Conservation (phyloP, 2,888 invertebrate species). For the Blera fallax region DNA sequence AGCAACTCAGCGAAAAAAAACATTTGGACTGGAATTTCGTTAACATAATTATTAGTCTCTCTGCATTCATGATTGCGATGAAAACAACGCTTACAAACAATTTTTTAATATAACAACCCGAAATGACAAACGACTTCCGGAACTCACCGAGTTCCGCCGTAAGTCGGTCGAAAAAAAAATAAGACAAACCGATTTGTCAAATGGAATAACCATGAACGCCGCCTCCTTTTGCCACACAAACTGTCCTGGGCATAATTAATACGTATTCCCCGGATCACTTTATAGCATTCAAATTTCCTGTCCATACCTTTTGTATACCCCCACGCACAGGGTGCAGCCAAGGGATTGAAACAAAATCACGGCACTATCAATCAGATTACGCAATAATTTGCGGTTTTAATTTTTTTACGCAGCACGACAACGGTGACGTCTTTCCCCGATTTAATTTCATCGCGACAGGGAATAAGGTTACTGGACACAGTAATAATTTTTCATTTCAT, state of each 20-base stretch:
- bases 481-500: slow-evolving; percentile 58
- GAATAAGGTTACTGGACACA: slow-evolving; percentile 45
- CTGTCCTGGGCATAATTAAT: slow-evolving; percentile 44
- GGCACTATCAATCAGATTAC: slow-evolving; percentile 63
- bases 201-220: slow-evolving; percentile 16
- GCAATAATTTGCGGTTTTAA: slow-evolving; percentile 61
- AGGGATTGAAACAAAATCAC: slow-evolving; percentile 41
- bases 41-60: slow-evolving; percentile 5
- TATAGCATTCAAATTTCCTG: slow-evolving; percentile 23
- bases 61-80: slow-evolving; percentile 5
- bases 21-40: neutral
- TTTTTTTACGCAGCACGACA: slow-evolving; percentile 51
- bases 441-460: slow-evolving; percentile 52
- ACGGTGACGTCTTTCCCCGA: slow-evolving; percentile 26
- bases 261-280: slow-evolving; percentile 31
- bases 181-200: slow-evolving; percentile 52
- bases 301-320: neutral
- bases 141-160: slow-evolving; percentile 22
- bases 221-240: neutral
- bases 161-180: neutral
- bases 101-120: slow-evolving; percentile 7
- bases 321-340: slow-evolving; percentile 6
- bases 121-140: slow-evolving; percentile 55
- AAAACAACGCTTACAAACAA: slow-evolving; percentile 2
- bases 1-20: neutral